Percentiles rank a stretch among this genome's conserved stretches.
phyloP scores from a whole-genome alignment of 1,140 invertebrate genomes.

The Pemphigus obesinymphae region DNA sequence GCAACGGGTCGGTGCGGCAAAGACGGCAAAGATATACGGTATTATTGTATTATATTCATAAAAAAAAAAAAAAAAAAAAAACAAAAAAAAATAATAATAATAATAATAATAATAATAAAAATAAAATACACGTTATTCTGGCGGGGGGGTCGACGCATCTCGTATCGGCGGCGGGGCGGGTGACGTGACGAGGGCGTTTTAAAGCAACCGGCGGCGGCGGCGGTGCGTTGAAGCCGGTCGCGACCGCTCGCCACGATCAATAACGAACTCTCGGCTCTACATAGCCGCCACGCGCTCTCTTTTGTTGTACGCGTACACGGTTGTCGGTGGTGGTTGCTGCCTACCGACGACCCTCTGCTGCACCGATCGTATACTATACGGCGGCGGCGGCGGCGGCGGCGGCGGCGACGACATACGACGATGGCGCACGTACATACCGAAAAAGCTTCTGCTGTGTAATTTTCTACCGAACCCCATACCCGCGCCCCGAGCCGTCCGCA shows the following conservation, averaged over 20 bases:
- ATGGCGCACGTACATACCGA: background rate
- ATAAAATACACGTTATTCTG: too few species aligned
- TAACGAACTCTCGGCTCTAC: slow-evolving; percentile 5
- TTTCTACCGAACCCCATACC: background rate
- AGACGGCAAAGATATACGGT: too few species aligned
- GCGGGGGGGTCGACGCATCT: slow-evolving; percentile 12
- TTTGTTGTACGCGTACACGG: background rate
- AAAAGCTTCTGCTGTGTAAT: too few species aligned
- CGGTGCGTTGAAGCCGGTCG: background rate
- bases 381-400: background rate
- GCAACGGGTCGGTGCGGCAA: too few species aligned
- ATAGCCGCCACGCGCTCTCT: slow-evolving; percentile 7
- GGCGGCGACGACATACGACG: background rate
- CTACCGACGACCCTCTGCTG: background rate
- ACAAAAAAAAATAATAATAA: too few species aligned
- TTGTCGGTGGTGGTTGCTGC: background rate
- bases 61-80: too few species aligned
- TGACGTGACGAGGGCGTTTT: background rate
- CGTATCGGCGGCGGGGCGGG: background rate
- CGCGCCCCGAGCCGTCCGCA: background rate
- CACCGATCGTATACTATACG: too few species aligned
- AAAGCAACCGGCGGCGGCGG: background rate
- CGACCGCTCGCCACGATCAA: slow-evolving; percentile 10
- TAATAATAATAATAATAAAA: too few species aligned
- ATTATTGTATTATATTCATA: too few species aligned